Evolutionary conservation across 2,797 vertebrate genomes (phyloP), one percentile per base, ranked within the genome.

Genomic region (Trematomus bernacchii): DNA sequence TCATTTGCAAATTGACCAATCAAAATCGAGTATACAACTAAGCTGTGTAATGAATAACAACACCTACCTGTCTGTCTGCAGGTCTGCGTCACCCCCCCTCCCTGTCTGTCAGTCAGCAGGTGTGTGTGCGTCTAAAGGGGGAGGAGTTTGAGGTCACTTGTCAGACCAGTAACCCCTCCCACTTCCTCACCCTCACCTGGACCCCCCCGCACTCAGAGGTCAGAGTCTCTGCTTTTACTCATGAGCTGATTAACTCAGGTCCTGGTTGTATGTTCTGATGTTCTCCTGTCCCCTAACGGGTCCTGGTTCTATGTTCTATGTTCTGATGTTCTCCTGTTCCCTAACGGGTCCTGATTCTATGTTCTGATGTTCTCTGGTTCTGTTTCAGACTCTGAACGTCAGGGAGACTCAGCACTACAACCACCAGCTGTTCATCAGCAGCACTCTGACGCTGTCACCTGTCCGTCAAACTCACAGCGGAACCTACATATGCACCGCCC

Each of bases 61-160:
- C 8, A 37, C 33, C 4, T 37, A 2, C 1, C 48, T 67, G 21
- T 15, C 51, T 48, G 44, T 40, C 65, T 55, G 52, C 43, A 61
- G 59, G 3, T 14, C 59, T 6, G 5, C 42, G 14, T 16, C 3
- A 27, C 6, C 59, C 58, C 1, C 58, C 42, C 9, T 2, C 4
- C 2, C 54, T 69, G n/a, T 13, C 54, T 18, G 44, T 40, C 79
- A 84, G 88, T 51, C 86, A 87, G 16, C 0, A 37, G 0, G 80
- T 94, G 10, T 76, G 92, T 0, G 85, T 97, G 15, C 87, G 90
- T 48, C 92, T 97, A 0, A 79, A 83, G 43, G 97, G 97, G 0
- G 97, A 99, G 80, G 65, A 4, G 9, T 96, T 97, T 48, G 3
- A 76, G 4, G 92, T 97, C 37, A 87, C 85, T 53, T 99, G 98